These are phyloP conservation scores for Siniperca chuatsi DNA, from an alignment of 2,113 vertebrate genomes.

Conservation along the genomic window DNA sequence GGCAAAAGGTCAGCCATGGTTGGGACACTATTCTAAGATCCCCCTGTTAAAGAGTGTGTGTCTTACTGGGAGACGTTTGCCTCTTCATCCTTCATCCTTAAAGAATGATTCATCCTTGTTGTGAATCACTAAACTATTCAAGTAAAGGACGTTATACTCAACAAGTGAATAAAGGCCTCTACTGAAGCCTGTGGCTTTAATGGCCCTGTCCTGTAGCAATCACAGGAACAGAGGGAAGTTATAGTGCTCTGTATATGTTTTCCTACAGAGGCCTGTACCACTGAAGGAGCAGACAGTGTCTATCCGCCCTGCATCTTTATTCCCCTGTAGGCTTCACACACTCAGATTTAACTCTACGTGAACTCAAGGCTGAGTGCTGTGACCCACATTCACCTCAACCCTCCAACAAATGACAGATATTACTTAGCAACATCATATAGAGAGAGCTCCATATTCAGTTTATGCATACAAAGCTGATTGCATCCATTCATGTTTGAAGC, in stretches of 20 bases:
- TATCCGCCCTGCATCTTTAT: not conserved
- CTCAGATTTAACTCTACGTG: conserved; percentile 38
- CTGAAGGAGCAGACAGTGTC: not conserved
- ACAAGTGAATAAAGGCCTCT: conserved; percentile 11
- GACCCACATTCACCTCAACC: conserved; percentile 61
- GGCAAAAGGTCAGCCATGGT: not conserved
- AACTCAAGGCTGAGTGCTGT: conserved; percentile 29
- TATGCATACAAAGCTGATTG: conserved; percentile 1
- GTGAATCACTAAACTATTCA: not conserved
- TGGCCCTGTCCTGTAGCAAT: not conserved
- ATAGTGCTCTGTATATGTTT: not conserved
- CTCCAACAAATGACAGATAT: not conserved
- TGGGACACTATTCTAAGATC: not conserved
- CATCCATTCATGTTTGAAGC: not conserved
- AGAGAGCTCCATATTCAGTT: not conserved
- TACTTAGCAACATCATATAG: not conserved
- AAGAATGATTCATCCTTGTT: not conserved
- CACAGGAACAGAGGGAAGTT: not conserved
- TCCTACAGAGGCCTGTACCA: not conserved
- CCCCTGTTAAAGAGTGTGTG: not conserved
- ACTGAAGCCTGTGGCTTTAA: not conserved
- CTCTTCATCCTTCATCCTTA: not conserved
- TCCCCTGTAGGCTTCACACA: conserved; percentile 27
- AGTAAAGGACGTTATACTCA: not conserved
- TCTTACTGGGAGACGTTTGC: not conserved